A percentile compares a stretch with the other conserved stretches of the same genome.
Conservation (phyloP, 23 tunicate genomes). For the Trididemnum miniatum region DNA sequence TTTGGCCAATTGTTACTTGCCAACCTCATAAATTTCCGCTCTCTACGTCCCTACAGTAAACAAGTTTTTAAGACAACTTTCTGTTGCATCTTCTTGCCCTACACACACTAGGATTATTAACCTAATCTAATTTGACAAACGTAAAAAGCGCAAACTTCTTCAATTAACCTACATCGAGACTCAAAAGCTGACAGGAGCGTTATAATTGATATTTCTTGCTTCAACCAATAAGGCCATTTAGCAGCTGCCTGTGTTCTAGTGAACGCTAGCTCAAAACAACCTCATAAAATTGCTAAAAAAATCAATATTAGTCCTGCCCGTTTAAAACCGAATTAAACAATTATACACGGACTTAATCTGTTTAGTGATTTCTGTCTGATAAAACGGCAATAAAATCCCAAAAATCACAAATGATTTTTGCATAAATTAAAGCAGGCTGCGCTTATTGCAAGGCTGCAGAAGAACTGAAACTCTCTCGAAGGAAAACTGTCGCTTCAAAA, state of each 20-base stretch:
- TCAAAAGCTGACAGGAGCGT: not conserved
- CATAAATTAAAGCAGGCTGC: too few species aligned
- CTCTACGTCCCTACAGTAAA: too few species aligned
- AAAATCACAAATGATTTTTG: too few species aligned
- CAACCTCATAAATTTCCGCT: too few species aligned
- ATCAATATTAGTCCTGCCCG: not conserved
- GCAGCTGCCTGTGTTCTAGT: not conserved
- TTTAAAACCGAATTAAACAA: constrained; percentile 7
- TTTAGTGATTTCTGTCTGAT: not conserved
- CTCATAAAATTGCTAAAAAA: not conserved
- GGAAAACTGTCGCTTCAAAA: not conserved
- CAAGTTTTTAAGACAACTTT: too few species aligned
- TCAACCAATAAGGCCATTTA: not conserved
- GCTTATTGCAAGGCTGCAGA: not conserved
- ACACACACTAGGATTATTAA: too few species aligned
- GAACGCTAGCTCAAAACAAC: not conserved
- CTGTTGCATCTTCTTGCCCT: too few species aligned
- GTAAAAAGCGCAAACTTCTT: too few species aligned
- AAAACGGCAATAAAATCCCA: not conserved
- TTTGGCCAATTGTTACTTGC: too few species aligned
- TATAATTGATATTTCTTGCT: not conserved
- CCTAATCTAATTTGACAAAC: too few species aligned
- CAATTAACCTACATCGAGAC: too few species aligned
- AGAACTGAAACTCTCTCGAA: not conserved
- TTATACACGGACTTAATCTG: not conserved